Evolutionary conservation across 2,888 invertebrate species (phyloP), one percentile per base, ranked within the genome.

Genomic region (Eumerus sabulonum): DNA sequence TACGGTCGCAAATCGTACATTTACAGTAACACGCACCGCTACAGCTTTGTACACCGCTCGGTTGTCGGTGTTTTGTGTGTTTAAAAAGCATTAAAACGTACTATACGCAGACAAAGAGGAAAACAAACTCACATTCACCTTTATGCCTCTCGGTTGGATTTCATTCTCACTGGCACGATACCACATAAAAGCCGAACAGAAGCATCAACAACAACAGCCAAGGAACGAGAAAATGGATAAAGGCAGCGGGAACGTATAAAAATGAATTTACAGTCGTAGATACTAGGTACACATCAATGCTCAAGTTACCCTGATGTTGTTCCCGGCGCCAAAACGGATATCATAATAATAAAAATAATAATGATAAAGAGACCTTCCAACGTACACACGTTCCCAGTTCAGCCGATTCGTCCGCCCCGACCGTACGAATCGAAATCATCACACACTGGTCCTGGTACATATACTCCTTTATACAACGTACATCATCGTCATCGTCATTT

Each of bases 291-390:
- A 71, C 66, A 66, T 57, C 68, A 68, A 44, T 68, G 67, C 64
- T 74, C 59, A 48, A 68, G 62, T 67, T 62, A 42, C 57, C 56
- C 40, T n/a, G 40, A 63, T 72, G 77, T 60, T 73, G 63, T 72
- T 63, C 51, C 47, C 68, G 79, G 79, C 79, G 74, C 74, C 79
- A 66, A 74, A 74, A 74, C 70, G 68, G 73, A 73, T 74, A 70
- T 74, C 68, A 68, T 73, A 77, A 77, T 76, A 76, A 77, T 77
- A 72, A 77, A n/a, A n/a, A n/a, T n/a, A 27, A 27, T 27, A 27
- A 27, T 27, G 7, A 27, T 27, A 27, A 77, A 63, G 67, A 44
- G 68, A 74, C 73, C 67, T 63, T 57, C 72, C 42, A 63, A n/a
- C n/a, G 62, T 67, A 53, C 62, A 64, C 45, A 67, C 62, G 42